These are phyloP conservation scores for Molorchus minor DNA, from an alignment of 2,888 invertebrate genomes.

Conservation along the genomic window DNA sequence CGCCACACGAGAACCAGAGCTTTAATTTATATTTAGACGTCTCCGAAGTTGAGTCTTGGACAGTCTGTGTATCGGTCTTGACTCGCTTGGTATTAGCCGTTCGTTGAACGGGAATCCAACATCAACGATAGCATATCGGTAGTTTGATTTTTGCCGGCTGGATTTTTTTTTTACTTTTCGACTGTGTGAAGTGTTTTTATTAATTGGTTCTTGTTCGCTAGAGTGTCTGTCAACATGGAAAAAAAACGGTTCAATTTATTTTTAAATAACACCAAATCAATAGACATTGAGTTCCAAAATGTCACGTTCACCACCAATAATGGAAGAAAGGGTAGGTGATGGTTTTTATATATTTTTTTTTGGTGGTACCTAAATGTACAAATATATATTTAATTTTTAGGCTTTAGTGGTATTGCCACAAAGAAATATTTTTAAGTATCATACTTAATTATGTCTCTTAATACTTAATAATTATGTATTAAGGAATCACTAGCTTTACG, in stretches of 20 bases:
- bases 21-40: background rate
- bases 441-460: too few relatives aligned
- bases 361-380: too few relatives aligned
- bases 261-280: slow-evolving; percentile 1
- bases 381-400: too few relatives aligned
- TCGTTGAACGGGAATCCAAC: slow-evolving; percentile 1
- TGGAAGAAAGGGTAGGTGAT: slow-evolving; percentile 30
- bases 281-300: slow-evolving; percentile 29
- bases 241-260: slow-evolving; percentile 1
- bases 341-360: slow-evolving; percentile 7
- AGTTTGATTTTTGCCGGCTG: background rate
- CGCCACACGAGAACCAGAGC: too few relatives aligned
- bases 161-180: background rate
- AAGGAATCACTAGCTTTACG: too few relatives aligned
- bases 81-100: slow-evolving; percentile 1
- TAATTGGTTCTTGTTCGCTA: background rate
- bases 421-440: too few relatives aligned
- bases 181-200: background rate
- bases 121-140: background rate
- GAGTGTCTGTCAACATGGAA: background rate
- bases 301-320: slow-evolving; percentile 21
- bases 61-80: slow-evolving; percentile 2
- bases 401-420: too few relatives aligned
- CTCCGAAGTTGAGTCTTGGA: background rate
- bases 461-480: too few relatives aligned